A percentile compares a stretch with the other conserved stretches of the same genome.
phyloP scores from a whole-genome alignment of 2,797 vertebrate genomes.

The Anguilla pacifica region DNA sequence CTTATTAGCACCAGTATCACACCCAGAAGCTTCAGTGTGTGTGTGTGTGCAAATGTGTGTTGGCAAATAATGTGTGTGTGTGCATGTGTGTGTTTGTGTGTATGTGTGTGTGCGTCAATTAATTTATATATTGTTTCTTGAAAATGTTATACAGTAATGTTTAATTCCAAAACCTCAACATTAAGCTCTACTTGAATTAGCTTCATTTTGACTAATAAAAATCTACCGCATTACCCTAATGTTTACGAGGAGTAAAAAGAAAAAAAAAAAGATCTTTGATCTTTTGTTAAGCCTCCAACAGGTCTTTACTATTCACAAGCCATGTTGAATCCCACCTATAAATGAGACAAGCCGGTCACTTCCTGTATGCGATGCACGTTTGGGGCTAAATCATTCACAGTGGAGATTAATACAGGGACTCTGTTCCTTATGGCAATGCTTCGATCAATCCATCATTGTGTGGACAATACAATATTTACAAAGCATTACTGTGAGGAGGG shows the following conservation, averaged over 20 bases:
- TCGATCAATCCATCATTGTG: not conserved
- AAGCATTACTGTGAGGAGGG: not conserved
- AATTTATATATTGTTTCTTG: no score
- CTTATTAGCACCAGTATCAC: not conserved
- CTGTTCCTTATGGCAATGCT: not conserved
- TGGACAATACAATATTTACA: not conserved
- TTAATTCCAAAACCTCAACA: not conserved
- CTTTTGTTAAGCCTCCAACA: not conserved
- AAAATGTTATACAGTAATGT: not conserved
- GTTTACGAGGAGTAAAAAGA: not conserved
- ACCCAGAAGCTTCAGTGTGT: not conserved
- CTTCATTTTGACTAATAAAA: not conserved
- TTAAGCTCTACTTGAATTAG: not conserved
- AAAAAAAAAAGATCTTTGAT: not conserved
- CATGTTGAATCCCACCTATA: not conserved
- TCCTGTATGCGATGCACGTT: not conserved
- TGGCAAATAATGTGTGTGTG: not conserved
- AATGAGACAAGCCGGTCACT: not conserved
- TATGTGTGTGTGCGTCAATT: not conserved
- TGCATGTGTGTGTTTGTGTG: no score
- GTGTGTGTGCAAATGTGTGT: not conserved
- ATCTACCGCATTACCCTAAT: not conserved
- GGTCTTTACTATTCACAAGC: not conserved
- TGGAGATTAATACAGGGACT: not conserved
- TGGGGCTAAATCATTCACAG: not conserved